Base-by-base conservation (phyloP, 2,797 vertebrate species). In the Dermochelys coriacea region DNA sequence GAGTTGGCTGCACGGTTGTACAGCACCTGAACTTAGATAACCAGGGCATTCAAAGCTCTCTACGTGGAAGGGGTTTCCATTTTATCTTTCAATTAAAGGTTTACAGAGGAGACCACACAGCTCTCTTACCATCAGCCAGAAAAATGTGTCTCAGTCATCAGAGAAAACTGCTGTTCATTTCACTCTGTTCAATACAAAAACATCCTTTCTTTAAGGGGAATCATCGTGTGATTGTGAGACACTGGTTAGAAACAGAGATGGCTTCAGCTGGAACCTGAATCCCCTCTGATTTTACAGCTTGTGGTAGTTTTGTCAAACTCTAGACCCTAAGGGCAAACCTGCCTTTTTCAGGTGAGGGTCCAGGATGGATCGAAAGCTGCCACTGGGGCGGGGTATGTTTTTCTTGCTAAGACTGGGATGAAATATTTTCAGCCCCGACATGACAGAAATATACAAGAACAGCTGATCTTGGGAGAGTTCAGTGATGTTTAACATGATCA, bases 391-490 rank as follows among this genome's bases (percentile, higher is more conserved):
- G 6, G 1, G 0, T 49, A 12, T 29, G 79, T 80, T 85, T 75
- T 27, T 52, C n/a, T 31, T 1, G 5, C 51, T 57, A 81, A 74
- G 5, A 5, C 68, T n/a, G 27, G 1, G 0, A 75, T 54, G 41
- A 57, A 91, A 86, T 68, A 75, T 23, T 51, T 37, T 81, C 21
- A 64, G 27, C 5, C 12, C 19, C 15, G 49, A 45, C 80, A 85
- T 3, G 3, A n/a, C 15, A 93, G 90, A 87, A 85, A 23, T 5
- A 27, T 18, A 71, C 47, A 55, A n/a, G 57, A 83, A 12, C 1
- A n/a, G 41, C 21, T 21, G n/a, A 8, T 11, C 25, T 41, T 41
- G 18, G 7, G 12, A 78, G 7, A 0, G 0, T 68, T 84, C 4
- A 34, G 77, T 47, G 57, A 31, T 49, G 27, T 19, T 79, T 34